These are phyloP conservation scores for Chrysomela aeneicollis DNA, from an alignment of 2,888 invertebrate genomes.

Conservation along the genomic window DNA sequence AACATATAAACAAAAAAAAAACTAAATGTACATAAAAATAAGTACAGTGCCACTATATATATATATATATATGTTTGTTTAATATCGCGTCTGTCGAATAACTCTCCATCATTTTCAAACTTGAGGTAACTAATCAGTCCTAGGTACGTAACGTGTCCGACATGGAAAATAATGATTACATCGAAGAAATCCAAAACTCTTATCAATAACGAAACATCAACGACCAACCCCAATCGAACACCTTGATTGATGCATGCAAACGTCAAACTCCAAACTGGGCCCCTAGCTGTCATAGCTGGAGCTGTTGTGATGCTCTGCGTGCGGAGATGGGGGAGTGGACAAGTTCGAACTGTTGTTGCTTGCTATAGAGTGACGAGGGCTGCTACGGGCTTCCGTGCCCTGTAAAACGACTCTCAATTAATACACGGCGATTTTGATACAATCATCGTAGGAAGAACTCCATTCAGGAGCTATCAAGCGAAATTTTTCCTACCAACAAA, in stretches of 20 bases:
- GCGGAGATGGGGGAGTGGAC: conserved; percentile 75
- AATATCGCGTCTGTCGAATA: conserved; percentile 36
- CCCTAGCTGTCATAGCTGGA: conserved; percentile 72
- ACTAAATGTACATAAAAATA: conserved; percentile 51
- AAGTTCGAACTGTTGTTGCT: conserved; percentile 79
- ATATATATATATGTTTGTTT: conserved; percentile 30
- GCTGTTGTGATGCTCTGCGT: conserved; percentile 71
- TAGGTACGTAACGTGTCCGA: conserved; percentile 43
- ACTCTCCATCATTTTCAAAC: conserved; percentile 41
- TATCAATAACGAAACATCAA: conserved; percentile 8
- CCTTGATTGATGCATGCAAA: conserved; percentile 22
- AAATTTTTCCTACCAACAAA: no score
- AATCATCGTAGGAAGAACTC: no score
- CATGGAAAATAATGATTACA: conserved; percentile 24
- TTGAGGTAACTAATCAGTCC: conserved; percentile 55
- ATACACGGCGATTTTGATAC: no score
- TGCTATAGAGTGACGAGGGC: conserved; percentile 76
- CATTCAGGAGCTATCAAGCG: no score
- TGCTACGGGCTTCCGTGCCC: conserved; percentile 60
- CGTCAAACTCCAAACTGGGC: conserved; percentile 19
- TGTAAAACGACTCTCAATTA: conserved; percentile 34
- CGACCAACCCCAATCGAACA: conserved; percentile 22
- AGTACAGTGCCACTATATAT: conserved; percentile 53
- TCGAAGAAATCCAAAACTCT: conserved; percentile 8
- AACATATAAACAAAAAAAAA: conserved; percentile 39